Evolutionary conservation across 2,113 vertebrate genomes (phyloP), one percentile per base, ranked within the genome.

Genomic region (Amphiprion percula): DNA sequence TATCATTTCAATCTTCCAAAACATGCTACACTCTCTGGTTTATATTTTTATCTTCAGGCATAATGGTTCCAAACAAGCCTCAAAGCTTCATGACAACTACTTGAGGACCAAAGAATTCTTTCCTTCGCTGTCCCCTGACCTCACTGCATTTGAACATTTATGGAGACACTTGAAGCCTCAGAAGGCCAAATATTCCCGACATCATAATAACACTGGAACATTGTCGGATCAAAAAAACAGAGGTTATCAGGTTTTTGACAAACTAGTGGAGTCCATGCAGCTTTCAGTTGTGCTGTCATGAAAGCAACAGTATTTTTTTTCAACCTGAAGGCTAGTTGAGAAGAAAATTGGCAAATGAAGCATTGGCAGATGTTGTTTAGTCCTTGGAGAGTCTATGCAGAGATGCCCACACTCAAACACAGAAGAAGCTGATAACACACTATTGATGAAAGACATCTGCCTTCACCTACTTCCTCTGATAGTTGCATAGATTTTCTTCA

Each of bases 401-500:
- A 77, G 58, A 84, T 74, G 68, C 37, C 46, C 30, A 41, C 19
- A 21, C 69, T 65, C 26, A 71, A 74, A 77, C 11, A 33, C 21
- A 63, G 46, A 70, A 69, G 61, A 46, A 72, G 74, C 77, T 77
- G 82, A 83, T 60, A 24, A 66, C 9, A 59, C 52, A 64, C 41
- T 82, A 80, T 30, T 82, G 80, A 87, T 83, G 30, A 88, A 71
- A 87, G 72, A 80, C 63, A 68, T 77, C 90, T 79, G 65, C 63
- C 37, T 85, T 78, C 78, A 87, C 85, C 74, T 64, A 84, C 83
- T 89, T 90, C 68, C 72, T 86, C 72, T 80, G 68, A 86, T 76
- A 77, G 82, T 61, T 39, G 3, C 65, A 92, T 91, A 59, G 89
- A 91, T 90, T 89, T 87, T 78, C 72, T 79, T 86, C 77, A 82